phyloP scores from a whole-genome alignment of 2,888 invertebrate genomes.

The Acronicta leporina region DNA sequence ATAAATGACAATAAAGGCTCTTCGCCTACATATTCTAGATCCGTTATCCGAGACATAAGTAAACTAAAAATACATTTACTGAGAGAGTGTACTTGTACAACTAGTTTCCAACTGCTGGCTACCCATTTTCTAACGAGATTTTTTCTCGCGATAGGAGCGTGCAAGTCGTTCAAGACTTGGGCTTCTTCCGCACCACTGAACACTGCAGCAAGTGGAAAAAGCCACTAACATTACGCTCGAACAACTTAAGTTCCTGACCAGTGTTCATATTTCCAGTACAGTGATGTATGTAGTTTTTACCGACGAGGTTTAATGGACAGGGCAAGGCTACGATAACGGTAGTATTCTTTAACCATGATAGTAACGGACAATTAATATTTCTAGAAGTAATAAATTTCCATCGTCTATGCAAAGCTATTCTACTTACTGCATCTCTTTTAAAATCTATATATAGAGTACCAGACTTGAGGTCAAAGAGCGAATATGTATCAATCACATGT shows the following conservation, averaged over 20 bases:
- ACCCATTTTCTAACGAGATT: conserved; percentile 88
- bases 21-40: conserved; percentile 28
- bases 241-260: conserved; percentile 50
- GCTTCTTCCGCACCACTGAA: conserved; percentile 68
- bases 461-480: conserved; percentile 20
- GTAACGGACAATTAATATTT: background rate
- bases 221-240: conserved; percentile 60
- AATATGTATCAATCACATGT: conserved; percentile 26
- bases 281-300: conserved; percentile 32
- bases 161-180: conserved; percentile 63
- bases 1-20: conserved; percentile 50
- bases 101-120: conserved; percentile 79
- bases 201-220: conserved; percentile 72
- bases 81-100: conserved; percentile 64
- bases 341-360: conserved; percentile 5
- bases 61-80: conserved; percentile 73
- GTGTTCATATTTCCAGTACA: conserved; percentile 46
- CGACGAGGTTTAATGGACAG: conserved; percentile 20
- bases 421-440: background rate
- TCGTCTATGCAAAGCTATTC: background rate
- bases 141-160: conserved; percentile 70
- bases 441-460: background rate
- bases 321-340: conserved; percentile 30
- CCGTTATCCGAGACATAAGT: conserved; percentile 47
- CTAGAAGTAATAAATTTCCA: background rate